Base-by-base conservation (phyloP, 2,113 vertebrate species). In the Chaetodon trifascialis region DNA sequence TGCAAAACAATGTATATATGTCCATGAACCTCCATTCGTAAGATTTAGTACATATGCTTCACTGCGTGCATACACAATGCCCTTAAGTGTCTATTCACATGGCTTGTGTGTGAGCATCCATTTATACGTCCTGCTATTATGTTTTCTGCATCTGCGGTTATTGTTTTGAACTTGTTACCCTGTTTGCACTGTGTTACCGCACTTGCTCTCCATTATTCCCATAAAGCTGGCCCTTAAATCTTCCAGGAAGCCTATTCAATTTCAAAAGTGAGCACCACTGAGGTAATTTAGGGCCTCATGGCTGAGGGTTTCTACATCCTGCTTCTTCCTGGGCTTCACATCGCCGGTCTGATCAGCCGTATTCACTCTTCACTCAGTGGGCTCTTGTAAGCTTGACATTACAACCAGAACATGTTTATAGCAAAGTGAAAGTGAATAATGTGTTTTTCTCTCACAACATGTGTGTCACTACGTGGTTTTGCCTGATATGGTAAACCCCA, bases 191-290 rank as follows among this genome's bases (percentile, higher is more conserved):
- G 36, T 72, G 75, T 89, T 88, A 86, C 65, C 12, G 72, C 76
- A 59, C 75, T 74, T 34, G 72, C 82, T 60, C 87, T 67, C 79
- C 81, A 83, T 84, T 87, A 88, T 90, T 89, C 86, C 89, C 80
- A 86, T 90, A 87, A 90, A 90, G 74, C 83, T 68, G 0, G 77
- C 62, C 54, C 62, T 85, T 92, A 92, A 91, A 92, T 92, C 91
- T 89, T 88, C 82, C 69, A 88, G 76, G 72, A 74, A 71, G 81
- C 74, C 79, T 86, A 90, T 92, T 92, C 85, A 84, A 82, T 92
- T 90, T 91, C 88, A 91, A 73, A 90, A 87, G 81, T 84, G 92
- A 86, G 86, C 82, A 72, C 79, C 71, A 21, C 21, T 46, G 73
- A 85, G 81, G 85, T 91, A 79, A 90, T 90, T 91, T 79, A 85